Base-by-base conservation (phyloP, 2,113 vertebrate genomes). In the Orientallactaga bullata region DNA sequence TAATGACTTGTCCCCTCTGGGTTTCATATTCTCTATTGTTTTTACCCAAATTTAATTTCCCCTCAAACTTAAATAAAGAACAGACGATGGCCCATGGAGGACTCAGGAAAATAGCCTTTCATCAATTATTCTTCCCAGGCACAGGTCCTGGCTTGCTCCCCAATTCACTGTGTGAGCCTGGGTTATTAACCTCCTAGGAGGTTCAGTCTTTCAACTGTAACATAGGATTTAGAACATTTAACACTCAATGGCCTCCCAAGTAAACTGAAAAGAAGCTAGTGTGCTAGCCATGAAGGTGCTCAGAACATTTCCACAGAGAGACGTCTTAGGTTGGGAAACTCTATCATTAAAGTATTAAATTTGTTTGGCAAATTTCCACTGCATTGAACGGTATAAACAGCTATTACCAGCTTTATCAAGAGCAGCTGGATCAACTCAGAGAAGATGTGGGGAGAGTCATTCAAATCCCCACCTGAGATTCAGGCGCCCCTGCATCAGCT, bases 41-140 rank as follows among this genome's bases (percentile, higher is more conserved):
- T 95, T 95, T 86, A 35, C 91, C 90, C n/a, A 95, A 97, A 94
- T 95, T 93, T 88, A 96, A 96, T 96, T 95, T 91, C n/a, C 85
- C 96, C 89, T 83, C 55, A 95, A 88, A 96, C 88, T 96, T 96
- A 96, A 96, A 93, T 95, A 92, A 96, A 92, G 92, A 95, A 88
- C 90, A 97, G 94, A 91, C 69, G 94, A 95, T 92, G 79, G 66
- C 78, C 94, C 71, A 6, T n/a, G 91, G 85, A 92, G 55, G 85
- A 58, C 60, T 85, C 68, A 80, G 85, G 76, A 21, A 61, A 90
- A 58, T 28, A 72, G 90, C 55, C 65, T 72, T 94, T 78, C 39
- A 4, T 84, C 60, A 88, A 60, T 63, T 73, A 63, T 69, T 87
- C 72, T 93, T 85, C 69, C 61, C 1, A 5, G 58, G 47, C 89